Conservation (phyloP, 2,888 invertebrate species). For the Nymphalis urticae region DNA sequence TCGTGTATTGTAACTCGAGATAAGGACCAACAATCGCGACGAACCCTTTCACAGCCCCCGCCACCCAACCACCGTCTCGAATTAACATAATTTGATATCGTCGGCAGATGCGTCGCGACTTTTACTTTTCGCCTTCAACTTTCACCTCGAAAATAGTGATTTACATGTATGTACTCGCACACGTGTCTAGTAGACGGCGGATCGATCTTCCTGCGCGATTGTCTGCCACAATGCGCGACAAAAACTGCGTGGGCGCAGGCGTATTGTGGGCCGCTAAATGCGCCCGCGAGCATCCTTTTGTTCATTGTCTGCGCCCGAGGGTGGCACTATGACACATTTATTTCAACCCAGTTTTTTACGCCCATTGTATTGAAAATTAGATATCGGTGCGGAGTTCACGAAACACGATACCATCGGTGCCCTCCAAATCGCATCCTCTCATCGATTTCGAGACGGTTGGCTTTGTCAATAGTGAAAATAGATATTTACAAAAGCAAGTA, state of each 20-base stretch:
- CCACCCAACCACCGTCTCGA: constrained; percentile 48
- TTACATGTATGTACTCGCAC: constrained; percentile 64
- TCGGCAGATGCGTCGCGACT: constrained; percentile 69
- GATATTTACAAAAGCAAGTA: constrained; percentile 33
- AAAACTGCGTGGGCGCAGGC: constrained; percentile 65
- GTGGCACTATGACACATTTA: constrained; percentile 81
- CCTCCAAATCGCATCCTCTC: constrained; percentile 62
- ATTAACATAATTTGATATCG: constrained; percentile 69
- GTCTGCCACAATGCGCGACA: constrained; percentile 57
- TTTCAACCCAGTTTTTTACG: constrained; percentile 77
- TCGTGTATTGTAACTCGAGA: constrained; percentile 60
- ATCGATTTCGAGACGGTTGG: constrained; percentile 46
- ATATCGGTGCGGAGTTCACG: constrained; percentile 73
- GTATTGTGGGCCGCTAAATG: constrained; percentile 65
- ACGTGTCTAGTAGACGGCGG: constrained; percentile 53
- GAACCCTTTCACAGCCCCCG: constrained; percentile 60
- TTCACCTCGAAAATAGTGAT: constrained; percentile 76
- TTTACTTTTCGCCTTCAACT: constrained; percentile 79
- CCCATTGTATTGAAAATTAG: constrained; percentile 80
- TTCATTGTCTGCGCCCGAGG: constrained; percentile 75
- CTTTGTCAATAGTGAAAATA: constrained; percentile 8
- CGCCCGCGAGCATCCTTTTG: constrained; percentile 63
- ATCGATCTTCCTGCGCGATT: constrained; percentile 66
- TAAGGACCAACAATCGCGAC: constrained; percentile 60
- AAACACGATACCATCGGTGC: constrained; percentile 74